Evolutionary conservation across 2,113 vertebrate species (phyloP).

Genomic region (Heloderma charlesbogerti): DNA sequence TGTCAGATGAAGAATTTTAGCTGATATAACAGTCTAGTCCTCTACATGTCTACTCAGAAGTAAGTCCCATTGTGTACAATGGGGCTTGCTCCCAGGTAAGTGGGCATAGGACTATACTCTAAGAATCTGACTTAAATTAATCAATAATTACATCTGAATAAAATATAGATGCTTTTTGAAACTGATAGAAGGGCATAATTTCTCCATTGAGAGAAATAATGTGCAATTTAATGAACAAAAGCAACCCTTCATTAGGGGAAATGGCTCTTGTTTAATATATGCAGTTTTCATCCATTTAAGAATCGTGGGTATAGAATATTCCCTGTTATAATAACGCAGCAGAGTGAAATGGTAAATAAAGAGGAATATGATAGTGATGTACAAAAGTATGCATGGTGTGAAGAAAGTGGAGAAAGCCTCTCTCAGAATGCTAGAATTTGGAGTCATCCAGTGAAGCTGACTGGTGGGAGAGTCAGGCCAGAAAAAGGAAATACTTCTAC

Average conservation of each 20-base stretch:
- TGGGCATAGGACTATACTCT: not conserved
- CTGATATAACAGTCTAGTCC: too few relatives aligned
- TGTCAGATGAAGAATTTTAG: not conserved
- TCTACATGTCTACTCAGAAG: too few relatives aligned
- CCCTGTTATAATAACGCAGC: not conserved
- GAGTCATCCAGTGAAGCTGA: not conserved
- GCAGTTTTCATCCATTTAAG: not conserved
- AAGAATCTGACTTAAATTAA: not conserved
- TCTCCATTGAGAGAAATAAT: not conserved
- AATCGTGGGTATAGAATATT: not conserved
- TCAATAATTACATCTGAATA: not conserved
- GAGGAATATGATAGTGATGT: too few relatives aligned
- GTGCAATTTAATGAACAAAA: not conserved
- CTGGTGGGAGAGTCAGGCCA: not conserved
- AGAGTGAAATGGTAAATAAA: not conserved
- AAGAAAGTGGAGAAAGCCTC: not conserved
- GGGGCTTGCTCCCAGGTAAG: too few relatives aligned
- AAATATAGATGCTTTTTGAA: not conserved
- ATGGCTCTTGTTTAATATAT: not conserved
- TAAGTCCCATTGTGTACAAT: too few relatives aligned
- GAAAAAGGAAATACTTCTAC: not conserved
- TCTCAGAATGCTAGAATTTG: too few relatives aligned
- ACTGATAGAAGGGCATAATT: not conserved
- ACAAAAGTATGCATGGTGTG: not conserved
- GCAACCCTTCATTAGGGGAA: not conserved